These are phyloP conservation scores for Pseudolaguvia tuberculata DNA, from an alignment of 2,113 vertebrate genomes.

Conservation along the genomic window DNA sequence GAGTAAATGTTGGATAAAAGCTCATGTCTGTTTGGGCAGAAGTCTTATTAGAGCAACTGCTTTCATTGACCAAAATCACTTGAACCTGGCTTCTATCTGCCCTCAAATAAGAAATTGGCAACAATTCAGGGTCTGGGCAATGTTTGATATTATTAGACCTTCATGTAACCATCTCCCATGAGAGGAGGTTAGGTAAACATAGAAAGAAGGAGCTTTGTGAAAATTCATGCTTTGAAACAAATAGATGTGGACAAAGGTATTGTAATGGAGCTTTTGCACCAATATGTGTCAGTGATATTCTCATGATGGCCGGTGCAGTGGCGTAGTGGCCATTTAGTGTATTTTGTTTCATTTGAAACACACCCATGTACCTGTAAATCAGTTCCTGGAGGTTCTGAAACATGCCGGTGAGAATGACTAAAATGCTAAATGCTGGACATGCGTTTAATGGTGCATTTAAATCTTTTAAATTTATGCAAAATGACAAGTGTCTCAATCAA, in stretches of 20 bases:
- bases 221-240: neutral
- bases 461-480: conserved; percentile 21
- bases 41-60: conserved; percentile 18
- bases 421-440: neutral
- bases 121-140: neutral
- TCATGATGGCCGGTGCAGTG: no score
- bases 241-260: neutral
- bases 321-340: no score
- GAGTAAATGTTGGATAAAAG: conserved; percentile 8
- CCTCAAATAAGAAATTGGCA: neutral
- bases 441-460: no score
- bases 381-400: conserved; percentile 17
- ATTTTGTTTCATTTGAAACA: conserved; percentile 8
- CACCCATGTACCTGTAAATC: neutral
- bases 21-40: conserved; percentile 27
- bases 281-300: no score
- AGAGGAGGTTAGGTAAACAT: neutral
- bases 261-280: no score
- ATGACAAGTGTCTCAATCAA: conserved; percentile 60
- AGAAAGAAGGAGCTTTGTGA: neutral
- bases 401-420: conserved; percentile 26
- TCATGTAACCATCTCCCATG: neutral
- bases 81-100: neutral
- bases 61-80: neutral
- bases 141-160: no score